Percentiles rank a stretch among this genome's conserved stretches.
Conservation (phyloP, 30 jellyfish, hydroid and myxozoan genomes). For the Rhopilema esculentum region DNA sequence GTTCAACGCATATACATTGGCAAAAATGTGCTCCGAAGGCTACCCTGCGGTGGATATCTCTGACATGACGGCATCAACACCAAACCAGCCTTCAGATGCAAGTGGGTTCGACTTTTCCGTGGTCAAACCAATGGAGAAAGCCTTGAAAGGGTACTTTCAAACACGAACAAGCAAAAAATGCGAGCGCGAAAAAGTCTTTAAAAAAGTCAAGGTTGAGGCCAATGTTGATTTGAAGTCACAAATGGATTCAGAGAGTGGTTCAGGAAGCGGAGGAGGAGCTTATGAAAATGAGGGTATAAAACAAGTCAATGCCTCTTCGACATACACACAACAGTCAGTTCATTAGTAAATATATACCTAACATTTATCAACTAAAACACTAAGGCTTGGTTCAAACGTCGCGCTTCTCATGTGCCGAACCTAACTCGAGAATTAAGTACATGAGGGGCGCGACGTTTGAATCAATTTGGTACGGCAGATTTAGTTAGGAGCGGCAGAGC, state of each 20-base stretch:
- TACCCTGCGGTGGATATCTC: slow-evolving; percentile 87
- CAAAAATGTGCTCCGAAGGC: slow-evolving; percentile 95
- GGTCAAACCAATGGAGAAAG: slow-evolving; percentile 53
- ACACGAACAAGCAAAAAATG: slow-evolving; percentile 72
- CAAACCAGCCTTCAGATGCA: slow-evolving; percentile 70
- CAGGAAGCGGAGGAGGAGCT: slow-evolving; percentile 62
- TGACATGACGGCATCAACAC: slow-evolving; percentile 92
- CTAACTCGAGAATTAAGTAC: too few relatives aligned
- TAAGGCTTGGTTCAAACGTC: too few relatives aligned
- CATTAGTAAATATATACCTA: too few relatives aligned
- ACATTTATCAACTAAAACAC: too few relatives aligned
- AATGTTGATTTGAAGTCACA: slow-evolving; percentile 3
- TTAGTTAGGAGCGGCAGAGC: too few relatives aligned
- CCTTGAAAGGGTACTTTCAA: slow-evolving; percentile 64
- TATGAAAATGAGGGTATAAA: neutral
- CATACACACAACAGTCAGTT: neutral
- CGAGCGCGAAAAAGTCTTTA: slow-evolving; percentile 59
- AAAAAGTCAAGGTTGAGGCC: slow-evolving; percentile 36
- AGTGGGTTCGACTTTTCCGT: slow-evolving; percentile 68
- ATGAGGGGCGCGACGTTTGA: too few relatives aligned
- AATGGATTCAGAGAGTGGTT: slow-evolving; percentile 57
- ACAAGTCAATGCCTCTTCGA: neutral
- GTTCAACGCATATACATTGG: slow-evolving; percentile 90
- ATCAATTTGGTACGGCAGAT: too few relatives aligned
- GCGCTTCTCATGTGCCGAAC: too few relatives aligned